phyloP scores from a whole-genome alignment of 2,888 invertebrate species.

The Smittia sp. region DNA sequence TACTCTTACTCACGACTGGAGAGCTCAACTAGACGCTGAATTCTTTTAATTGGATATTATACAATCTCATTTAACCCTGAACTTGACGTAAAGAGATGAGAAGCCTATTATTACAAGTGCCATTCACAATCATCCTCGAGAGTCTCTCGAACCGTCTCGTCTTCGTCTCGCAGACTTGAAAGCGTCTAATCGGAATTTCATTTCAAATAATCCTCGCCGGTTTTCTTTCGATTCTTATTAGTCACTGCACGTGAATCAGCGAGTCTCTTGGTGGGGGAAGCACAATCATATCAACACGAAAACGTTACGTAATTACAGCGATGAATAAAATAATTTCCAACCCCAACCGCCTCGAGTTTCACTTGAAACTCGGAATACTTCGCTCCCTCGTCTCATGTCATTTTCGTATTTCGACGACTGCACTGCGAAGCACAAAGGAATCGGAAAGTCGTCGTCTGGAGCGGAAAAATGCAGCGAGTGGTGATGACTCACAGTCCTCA shows the following conservation, averaged over 20 bases:
- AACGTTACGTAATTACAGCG: constrained; percentile 15
- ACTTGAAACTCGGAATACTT: not conserved
- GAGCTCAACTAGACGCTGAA: not conserved
- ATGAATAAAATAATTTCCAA: constrained; percentile 14
- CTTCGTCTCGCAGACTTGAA: not conserved
- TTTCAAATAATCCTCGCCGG: not conserved
- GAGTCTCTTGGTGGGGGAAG: not conserved
- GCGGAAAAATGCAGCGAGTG: not conserved
- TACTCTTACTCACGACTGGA: not conserved
- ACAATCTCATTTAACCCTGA: not conserved
- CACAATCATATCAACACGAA: not conserved
- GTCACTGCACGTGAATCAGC: constrained; percentile 21
- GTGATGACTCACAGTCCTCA: not conserved
- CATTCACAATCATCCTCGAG: not conserved
- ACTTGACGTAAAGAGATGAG: not conserved
- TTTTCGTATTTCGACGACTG: not conserved
- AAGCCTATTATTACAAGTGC: not conserved
- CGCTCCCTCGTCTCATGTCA: not conserved
- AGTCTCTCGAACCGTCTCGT: not conserved
- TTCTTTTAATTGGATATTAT: constrained; percentile 6
- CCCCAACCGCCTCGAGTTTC: not conserved
- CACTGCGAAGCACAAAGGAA: too few relatives aligned
- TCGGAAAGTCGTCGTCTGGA: too few relatives aligned
- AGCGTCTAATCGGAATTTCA: constrained; percentile 5
- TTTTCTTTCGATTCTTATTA: not conserved